Evolutionary conservation across 1,140 invertebrate genomes (phyloP), one percentile per base, ranked within the genome.

Genomic region (Bombus waltoni): DNA sequence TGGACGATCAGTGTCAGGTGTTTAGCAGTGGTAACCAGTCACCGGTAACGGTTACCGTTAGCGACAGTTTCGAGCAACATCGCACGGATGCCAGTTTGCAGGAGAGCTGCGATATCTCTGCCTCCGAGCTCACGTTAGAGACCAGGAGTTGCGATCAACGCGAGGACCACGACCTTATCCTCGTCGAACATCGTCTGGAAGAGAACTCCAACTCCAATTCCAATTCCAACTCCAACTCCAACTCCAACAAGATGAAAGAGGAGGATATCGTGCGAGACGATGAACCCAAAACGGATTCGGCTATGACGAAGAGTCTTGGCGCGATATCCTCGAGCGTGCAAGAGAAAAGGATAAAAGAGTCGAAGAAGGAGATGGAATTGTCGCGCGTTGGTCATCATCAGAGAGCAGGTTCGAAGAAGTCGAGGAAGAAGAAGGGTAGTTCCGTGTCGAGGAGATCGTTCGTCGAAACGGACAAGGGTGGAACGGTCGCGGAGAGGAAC

Each of bases 391-490:
- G 2, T n/a, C 83, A 77, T 28, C 62, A 35, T 5, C 83, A 77
- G 53, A 78, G 73, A 8, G 44, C 11, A 11, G 38, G 47, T 2
- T 86, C 70, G 42, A 86, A 73, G 71, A 73, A 57, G 35, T 38
- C 70, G 5, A 74, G 38, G n/a, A 86, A 86, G 62, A 86, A 86
- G 84, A 81, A 81, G 71, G 32, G 70, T 3, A 28, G 38, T 28
- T 76, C 18, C 1, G 25, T 28, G 32, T 28, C 70, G 44, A 89
- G 71, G 85, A 74, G 65, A 22, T 83, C 68, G 38, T 85, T 83
- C 38, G 84, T 59, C 66, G 87, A 87, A 38, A 70, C 59, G 35
- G 81, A 85, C 32, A 74, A 79, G 40, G 62, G 35, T 35, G 32
- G 35, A n/a, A 9, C 32, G 10, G 2, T 2, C 13, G 2, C 3